Evolutionary conservation across 2,888 invertebrate genomes (phyloP), one percentile per base, ranked within the genome.

Genomic region (Ctenicera cuprea): DNA sequence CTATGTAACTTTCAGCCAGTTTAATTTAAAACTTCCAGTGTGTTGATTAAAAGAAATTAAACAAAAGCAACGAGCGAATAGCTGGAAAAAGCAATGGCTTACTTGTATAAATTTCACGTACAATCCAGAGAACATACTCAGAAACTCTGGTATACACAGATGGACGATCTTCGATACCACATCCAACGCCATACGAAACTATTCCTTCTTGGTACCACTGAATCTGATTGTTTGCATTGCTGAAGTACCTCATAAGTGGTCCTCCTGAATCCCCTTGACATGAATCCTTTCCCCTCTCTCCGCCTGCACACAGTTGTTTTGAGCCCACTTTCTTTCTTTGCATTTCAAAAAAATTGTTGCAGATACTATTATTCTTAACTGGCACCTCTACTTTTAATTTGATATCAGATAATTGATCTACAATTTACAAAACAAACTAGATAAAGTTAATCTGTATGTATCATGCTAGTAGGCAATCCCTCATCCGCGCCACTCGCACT

Each of bases 111-210:
- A n/a, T n/a, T n/a, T 12, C 7, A 38, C 9, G 3, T 4, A 8
- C 89, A 26, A 95, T 89, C 95, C 95, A 95, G 63, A 92, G 92
- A 4, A 93, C 85, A 82, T 93, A 94, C 79, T 90, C 88, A 0
- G 92, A 88, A n/a, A 94, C 92, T 76, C 93, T 88, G 0, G 94
- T 94, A 81, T 94, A 94, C 3, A 94, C 93, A 0, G 93, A 94
- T 0, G 94, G 93, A 81, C 92, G 93, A 0, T 93, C 93, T 8
- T n/a, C n/a, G n/a, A n/a, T n/a, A n/a, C 93, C 94, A 82, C 94
- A 94, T 0, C 93, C 94, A 0, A 95, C 94, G 9, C 95, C 95
- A 95, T 95, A 95, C 0, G 95, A 95, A 0, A 95, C 95, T 79
- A 95, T 93, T 43, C 94, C 94, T 93, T 71, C 71, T 57, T 75